Conservation (phyloP, 2,888 invertebrate genomes). For the Temnothorax ravouxi region DNA sequence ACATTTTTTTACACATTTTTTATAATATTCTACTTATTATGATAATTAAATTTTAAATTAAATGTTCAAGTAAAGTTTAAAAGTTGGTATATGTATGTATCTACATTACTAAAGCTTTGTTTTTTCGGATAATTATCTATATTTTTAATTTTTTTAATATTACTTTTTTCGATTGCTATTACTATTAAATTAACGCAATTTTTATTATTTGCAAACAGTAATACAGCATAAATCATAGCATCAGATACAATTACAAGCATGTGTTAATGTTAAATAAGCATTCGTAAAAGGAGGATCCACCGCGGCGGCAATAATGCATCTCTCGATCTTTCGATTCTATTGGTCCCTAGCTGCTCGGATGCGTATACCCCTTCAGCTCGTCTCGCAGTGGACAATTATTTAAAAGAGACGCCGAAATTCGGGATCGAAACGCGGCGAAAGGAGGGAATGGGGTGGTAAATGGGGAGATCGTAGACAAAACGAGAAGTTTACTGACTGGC, state of each 20-base stretch:
- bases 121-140: not conserved
- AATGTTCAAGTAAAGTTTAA: not conserved
- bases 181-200: not conserved
- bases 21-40: not conserved
- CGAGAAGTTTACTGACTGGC: conserved; percentile 78
- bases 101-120: not conserved
- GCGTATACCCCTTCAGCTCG: conserved; percentile 62
- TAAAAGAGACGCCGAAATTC: conserved; percentile 80
- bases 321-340: conserved; percentile 72
- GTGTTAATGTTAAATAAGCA: not conserved
- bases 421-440: conserved; percentile 74
- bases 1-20: not conserved
- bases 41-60: not conserved
- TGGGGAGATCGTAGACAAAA: conserved; percentile 65
- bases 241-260: not conserved
- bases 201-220: not conserved
- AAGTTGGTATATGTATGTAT: not conserved
- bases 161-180: not conserved
- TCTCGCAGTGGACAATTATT: conserved; percentile 80
- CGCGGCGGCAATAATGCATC: conserved; percentile 71
- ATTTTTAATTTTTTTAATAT: not conserved
- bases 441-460: conserved; percentile 53
- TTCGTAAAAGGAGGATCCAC: conserved; percentile 73
- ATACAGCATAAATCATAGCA: not conserved
- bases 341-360: conserved; percentile 60